Base-by-base conservation (phyloP, 2,888 invertebrate genomes). In the Papilio demoleus region DNA sequence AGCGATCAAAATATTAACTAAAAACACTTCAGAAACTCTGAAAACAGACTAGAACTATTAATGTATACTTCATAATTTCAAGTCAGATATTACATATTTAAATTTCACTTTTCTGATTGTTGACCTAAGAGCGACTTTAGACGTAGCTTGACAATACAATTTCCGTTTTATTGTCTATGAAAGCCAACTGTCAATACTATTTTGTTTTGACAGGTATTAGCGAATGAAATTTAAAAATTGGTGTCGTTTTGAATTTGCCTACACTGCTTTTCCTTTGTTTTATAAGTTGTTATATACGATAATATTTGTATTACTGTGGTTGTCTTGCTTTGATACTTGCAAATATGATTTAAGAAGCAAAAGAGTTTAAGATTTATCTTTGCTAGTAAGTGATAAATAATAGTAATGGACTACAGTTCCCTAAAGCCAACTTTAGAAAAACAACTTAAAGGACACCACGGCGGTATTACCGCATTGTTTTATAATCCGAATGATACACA, bases 391-490 rank as follows among this genome's bases (percentile, higher is more conserved):
- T 27, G 50, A 50, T 17, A 59, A 14, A 53, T 11, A 42, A 38
- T 36, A 31, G 45, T 42, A 45, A 87, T 88, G 88, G 84, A 86
- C 69, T 71, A 71, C 58, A 74, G 77, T 22, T 77, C 78, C 53
- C 77, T 85, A 36, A 89, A 92, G 76, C 95, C 95, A 1, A 85
- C 93, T n/a, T 85, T 97, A 67, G 94, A 95, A 77, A 94, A 95
- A 75, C 96, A 97, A 83, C 95, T 97, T 71, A 95, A 95, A 77
- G 98, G 98, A 0, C 98, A 98, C 83, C 94, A 94, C 65, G 95
- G 95, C 73, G 88, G 90, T 38, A 94, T 98, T 60, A 96, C 97
- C 3, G 94, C 95, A 60, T 84, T 97, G 22, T 94, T 94, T 73
- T 98, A 96, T 82, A 96, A 95, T 86, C 96, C 97, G 0, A 94